A percentile compares a stretch with the other conserved stretches of the same genome.
phyloP scores from a whole-genome alignment of 2,113 vertebrate species.

The Pampusana beccarii region DNA sequence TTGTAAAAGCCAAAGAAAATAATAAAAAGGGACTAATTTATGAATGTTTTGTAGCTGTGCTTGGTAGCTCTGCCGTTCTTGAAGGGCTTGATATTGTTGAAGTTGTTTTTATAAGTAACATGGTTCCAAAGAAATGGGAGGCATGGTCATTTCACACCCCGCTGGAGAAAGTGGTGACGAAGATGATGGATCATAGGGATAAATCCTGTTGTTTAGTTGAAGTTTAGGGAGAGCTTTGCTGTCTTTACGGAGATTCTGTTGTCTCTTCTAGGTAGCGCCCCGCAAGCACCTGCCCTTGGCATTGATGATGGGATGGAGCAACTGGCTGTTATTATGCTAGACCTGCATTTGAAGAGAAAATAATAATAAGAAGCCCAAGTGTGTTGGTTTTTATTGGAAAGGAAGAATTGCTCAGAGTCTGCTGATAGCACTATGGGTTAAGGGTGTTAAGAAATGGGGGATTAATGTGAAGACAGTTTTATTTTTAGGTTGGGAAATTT shows the following conservation, averaged over 20 bases:
- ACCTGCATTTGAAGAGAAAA: neutral
- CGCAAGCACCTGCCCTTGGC: accelerated
- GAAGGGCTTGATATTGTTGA: neutral
- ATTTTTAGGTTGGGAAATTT: neutral
- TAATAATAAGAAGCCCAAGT: accelerated
- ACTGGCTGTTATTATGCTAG: accelerated
- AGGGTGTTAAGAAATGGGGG: accelerated
- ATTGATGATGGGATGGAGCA: neutral
- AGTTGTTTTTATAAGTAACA: too few relatives aligned
- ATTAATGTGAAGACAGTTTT: accelerated
- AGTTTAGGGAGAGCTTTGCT: neutral
- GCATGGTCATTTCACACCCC: accelerated
- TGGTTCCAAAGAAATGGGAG: neutral
- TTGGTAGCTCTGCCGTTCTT: neutral
- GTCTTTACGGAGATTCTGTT: neutral
- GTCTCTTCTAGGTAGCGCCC: neutral
- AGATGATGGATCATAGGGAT: accelerated
- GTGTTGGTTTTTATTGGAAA: accelerated
- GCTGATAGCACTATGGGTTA: accelerated
- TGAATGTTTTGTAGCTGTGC: neutral
- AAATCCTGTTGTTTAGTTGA: neutral
- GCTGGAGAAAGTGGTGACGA: neutral
- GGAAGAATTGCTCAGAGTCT: accelerated
- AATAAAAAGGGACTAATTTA: neutral
- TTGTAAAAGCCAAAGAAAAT: neutral